Percentiles rank a stretch among this genome's conserved stretches.
Evolutionary conservation across 2,888 invertebrate species (phyloP).

Genomic region (Aphodius sticticus): DNA sequence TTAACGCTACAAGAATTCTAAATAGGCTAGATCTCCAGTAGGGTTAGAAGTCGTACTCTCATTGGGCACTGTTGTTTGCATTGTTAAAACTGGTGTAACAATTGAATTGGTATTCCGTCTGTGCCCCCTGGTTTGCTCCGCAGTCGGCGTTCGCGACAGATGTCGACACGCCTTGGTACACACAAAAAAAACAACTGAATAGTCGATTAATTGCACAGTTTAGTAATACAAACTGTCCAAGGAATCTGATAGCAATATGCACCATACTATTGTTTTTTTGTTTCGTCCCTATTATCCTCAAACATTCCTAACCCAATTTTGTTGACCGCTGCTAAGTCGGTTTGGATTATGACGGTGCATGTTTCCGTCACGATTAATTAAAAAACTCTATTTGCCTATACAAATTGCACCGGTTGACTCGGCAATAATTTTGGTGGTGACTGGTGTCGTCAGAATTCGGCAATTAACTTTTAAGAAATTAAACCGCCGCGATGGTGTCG

Average conservation of each 20-base stretch:
- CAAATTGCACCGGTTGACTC: not conserved
- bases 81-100: not conserved
- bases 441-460: not conserved
- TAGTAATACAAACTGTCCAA: not conserved
- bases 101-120: not conserved
- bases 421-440: not conserved
- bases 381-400: not conserved
- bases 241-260: not conserved
- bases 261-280: not conserved
- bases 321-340: not conserved
- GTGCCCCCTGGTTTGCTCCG: not conserved
- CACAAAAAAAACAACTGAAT: not conserved
- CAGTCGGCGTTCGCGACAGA: not conserved
- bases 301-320: not conserved
- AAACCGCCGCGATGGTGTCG: too few relatives aligned
- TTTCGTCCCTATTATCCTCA: not conserved
- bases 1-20: too few relatives aligned
- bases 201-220: not conserved
- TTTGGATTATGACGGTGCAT: not conserved
- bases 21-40: too few relatives aligned
- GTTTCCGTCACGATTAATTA: not conserved
- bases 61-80: not conserved
- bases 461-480: not conserved
- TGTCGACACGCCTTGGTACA: not conserved
- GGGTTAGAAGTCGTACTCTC: too few relatives aligned